phyloP scores from a whole-genome alignment of 92 coral and sea anemone genomes.

The Palythoa grandiflora region DNA sequence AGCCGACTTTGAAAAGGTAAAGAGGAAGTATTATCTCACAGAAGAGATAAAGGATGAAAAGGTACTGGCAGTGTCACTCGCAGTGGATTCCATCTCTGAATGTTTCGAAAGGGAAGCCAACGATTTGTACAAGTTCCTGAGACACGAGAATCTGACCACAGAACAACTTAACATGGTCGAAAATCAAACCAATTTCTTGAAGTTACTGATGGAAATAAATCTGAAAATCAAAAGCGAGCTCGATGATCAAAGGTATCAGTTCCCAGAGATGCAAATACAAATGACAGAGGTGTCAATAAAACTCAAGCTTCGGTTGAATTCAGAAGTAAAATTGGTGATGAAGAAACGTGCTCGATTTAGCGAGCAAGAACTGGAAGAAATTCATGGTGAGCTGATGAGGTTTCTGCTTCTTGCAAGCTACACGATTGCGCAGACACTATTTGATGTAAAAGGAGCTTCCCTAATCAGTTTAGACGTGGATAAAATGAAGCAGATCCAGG shows the following conservation, averaged over 20 bases:
- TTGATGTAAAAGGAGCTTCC: slow-evolving; percentile 17
- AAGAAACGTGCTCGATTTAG: slow-evolving; percentile 70
- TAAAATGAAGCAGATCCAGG: slow-evolving; percentile 25
- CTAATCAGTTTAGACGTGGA: slow-evolving; percentile 19
- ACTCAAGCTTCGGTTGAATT: slow-evolving; percentile 32
- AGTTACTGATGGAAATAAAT: slow-evolving; percentile 47
- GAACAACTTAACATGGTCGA: slow-evolving; percentile 76
- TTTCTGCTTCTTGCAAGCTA: slow-evolving; percentile 60
- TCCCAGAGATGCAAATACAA: slow-evolving; percentile 26
- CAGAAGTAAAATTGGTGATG: slow-evolving; percentile 63
- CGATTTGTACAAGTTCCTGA: slow-evolving; percentile 16
- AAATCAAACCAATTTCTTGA: slow-evolving; percentile 82
- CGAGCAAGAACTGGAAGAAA: slow-evolving; percentile 87
- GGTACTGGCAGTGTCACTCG: not conserved
- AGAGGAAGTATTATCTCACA: slow-evolving; percentile 50
- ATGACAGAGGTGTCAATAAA: slow-evolving; percentile 14
- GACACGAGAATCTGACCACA: slow-evolving; percentile 38
- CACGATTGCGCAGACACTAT: slow-evolving; percentile 55
- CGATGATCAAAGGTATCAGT: not conserved
- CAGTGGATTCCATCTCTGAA: not conserved
- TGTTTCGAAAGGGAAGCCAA: slow-evolving; percentile 38
- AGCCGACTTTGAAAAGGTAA: slow-evolving; percentile 79
- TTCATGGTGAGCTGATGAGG: slow-evolving; percentile 77
- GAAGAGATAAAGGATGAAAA: not conserved
- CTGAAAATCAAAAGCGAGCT: slow-evolving; percentile 31